phyloP scores from a whole-genome alignment of 2,113 vertebrate genomes.

The Ciconia maguari region DNA sequence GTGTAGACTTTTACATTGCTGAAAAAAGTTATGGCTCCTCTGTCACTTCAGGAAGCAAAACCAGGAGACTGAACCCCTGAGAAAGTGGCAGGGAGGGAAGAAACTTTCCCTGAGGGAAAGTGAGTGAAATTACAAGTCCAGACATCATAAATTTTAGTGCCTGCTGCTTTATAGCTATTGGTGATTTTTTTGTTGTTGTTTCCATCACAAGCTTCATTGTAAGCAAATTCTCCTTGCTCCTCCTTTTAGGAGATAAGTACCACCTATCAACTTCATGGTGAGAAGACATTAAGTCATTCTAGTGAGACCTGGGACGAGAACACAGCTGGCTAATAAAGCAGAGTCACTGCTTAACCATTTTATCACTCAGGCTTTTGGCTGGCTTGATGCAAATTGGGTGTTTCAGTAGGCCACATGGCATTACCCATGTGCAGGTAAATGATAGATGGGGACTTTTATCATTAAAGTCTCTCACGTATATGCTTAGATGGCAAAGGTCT shows the following conservation, averaged over 20 bases:
- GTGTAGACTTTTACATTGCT: neutral
- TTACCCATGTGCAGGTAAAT: neutral
- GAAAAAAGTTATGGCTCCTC: neutral
- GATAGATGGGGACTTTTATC: neutral
- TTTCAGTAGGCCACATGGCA: neutral
- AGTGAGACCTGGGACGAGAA: neutral
- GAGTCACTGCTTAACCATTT: neutral
- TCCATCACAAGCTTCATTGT: neutral
- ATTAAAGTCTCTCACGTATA: neutral
- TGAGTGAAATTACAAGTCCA: neutral
- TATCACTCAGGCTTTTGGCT: neutral
- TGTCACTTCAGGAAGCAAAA: neutral
- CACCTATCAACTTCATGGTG: neutral
- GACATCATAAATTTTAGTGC: neutral
- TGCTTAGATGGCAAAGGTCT: neutral
- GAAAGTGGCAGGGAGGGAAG: neutral
- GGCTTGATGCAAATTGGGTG: neutral
- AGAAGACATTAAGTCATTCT: neutral
- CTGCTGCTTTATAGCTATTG: neutral
- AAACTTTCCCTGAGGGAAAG: neutral
- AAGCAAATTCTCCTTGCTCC: neutral
- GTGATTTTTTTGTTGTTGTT: neutral
- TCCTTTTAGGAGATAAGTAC: neutral
- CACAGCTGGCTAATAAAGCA: neutral
- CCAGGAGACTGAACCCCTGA: neutral